phyloP scores from a whole-genome alignment of 2,113 vertebrate genomes.

The Eudyptes chrysolophus region DNA sequence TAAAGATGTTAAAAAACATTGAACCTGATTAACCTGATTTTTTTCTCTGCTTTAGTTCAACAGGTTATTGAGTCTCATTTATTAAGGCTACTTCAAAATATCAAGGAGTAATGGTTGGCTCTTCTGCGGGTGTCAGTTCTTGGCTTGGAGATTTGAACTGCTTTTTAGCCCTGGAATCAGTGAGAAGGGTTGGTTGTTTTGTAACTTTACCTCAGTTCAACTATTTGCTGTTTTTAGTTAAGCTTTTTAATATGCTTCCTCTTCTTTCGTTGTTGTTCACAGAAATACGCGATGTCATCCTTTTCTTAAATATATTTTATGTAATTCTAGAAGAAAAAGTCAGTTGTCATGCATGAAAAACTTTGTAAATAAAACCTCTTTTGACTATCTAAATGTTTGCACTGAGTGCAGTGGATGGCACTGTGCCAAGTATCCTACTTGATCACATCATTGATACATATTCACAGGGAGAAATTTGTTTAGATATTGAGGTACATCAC shows the following conservation, averaged over 20 bases:
- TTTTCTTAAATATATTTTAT: slow-evolving; percentile 56
- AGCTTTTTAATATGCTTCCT: slow-evolving; percentile 54
- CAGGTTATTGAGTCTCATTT: slow-evolving; percentile 97
- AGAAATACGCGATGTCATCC: neutral
- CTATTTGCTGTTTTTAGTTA: slow-evolving; percentile 50
- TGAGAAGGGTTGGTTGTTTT: slow-evolving; percentile 35
- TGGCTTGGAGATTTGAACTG: neutral
- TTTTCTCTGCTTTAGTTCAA: slow-evolving; percentile 83
- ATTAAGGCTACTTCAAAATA: slow-evolving; percentile 90
- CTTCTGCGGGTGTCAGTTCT: neutral
- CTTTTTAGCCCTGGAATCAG: neutral
- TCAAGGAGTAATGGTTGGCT: slow-evolving; percentile 82
- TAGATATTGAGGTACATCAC: neutral
- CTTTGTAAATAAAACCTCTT: slow-evolving; percentile 37
- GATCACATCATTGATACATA: neutral
- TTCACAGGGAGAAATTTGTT: slow-evolving; percentile 25
- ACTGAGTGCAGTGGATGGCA: neutral
- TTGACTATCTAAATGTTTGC: slow-evolving; percentile 29
- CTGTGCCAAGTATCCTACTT: neutral
- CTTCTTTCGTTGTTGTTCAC: slow-evolving; percentile 29
- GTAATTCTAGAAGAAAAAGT: slow-evolving; percentile 45
- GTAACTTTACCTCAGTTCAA: slow-evolving; percentile 58
- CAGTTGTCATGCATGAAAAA: slow-evolving; percentile 18
- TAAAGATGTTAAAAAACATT: neutral
- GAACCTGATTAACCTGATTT: neutral